Evolutionary conservation across 1,140 invertebrate species (phyloP), one percentile per base, ranked within the genome.

Genomic region (Anastrepha obliqua): DNA sequence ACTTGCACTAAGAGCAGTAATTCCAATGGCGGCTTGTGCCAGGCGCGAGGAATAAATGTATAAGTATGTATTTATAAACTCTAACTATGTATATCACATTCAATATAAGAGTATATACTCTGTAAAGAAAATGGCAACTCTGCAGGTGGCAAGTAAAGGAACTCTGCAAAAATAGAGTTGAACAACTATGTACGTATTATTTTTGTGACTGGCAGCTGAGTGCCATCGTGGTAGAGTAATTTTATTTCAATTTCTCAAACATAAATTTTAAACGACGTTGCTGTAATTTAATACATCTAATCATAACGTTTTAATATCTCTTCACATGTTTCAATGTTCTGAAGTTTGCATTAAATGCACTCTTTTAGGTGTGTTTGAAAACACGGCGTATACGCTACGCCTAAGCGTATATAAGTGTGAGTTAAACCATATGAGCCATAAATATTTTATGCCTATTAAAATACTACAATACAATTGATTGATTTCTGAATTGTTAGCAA

Each of bases 371-470:
- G 1, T 2, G 51, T 11, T 0, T 55, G 51, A 55, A 55, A 55
- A 2, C 65, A n/a, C 42, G 67, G 67, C 67, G 67, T 74, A 74
- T 74, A 42, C 39, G 42, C 11, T 13, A 74, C 65, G 29, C 39
- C 13, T 39, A 67, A 67, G 13, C 13, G 8, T 13, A 9, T 42
- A 3, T 13, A 15, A 4, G 13, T 47, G 3, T 4, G 11, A 55
- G 67, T 39, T 62, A 62, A 17, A 8, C 51, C 6, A 62, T 17
- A 62, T 62, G 15, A 62, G 17, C 60, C 44, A 74, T 74, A 47
- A 74, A 74, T 74, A 74, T 74, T 74, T 44, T 17, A 74, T 74
- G 67, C 42, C 67, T n/a, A 47, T 74, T 74, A 74, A 74, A 74
- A 74, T 74, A 39, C 42, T 42, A 17, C 67, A 74, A 74, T 42